Base-by-base conservation (phyloP, 2,113 vertebrate species). In the Plecturocebus donacophilus region DNA sequence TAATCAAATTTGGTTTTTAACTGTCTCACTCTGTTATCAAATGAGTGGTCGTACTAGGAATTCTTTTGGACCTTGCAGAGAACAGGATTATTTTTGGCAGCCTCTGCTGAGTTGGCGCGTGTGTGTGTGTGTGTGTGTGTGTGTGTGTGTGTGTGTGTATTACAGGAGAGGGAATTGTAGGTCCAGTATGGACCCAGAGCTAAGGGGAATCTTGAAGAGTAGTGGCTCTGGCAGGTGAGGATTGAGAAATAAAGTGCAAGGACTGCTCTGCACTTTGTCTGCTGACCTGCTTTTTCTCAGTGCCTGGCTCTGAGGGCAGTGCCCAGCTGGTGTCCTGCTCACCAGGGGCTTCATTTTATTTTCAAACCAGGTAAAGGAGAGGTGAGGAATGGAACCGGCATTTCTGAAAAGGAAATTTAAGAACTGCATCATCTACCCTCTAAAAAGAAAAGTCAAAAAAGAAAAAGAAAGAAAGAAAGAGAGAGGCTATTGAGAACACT, bases 31-130 rank as follows among this genome's bases (percentile, higher is more conserved):
- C 92, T 52, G 42, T 85, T 82, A 38, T 19, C 83, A 2, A 94
- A 70, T 94, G 95, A 98, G 75, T 95, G 0, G 0, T 0, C 0
- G 9, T 30, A 88, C 91, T 0, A 25, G 93, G 91, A 92, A 97
- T 97, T 75, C 10, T 89, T 97, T 97, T 91, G 85, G 96, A 89
- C 5, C 35, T 70, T 96, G 58, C 80, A 90, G 95, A 82, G 52
- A 90, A 91, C 77, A 97, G 94, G 87, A 81, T 87, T 97, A 91
- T 8, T 21, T 93, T 94, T 95, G 96, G 93, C 94, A 52, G 8
- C 8, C 38, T 11, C 6, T 88, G 70, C 94, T 27, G 76, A 98
- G 95, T 38, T 4, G 54, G 71, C 6, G 1, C 58, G 58, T 68
- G 45, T 52, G 1, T 73, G 20, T 54, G 27, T 4, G 66, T n/a